Conservation (phyloP, 2,888 invertebrate species). For the Ptycholaimellus sp. region DNA sequence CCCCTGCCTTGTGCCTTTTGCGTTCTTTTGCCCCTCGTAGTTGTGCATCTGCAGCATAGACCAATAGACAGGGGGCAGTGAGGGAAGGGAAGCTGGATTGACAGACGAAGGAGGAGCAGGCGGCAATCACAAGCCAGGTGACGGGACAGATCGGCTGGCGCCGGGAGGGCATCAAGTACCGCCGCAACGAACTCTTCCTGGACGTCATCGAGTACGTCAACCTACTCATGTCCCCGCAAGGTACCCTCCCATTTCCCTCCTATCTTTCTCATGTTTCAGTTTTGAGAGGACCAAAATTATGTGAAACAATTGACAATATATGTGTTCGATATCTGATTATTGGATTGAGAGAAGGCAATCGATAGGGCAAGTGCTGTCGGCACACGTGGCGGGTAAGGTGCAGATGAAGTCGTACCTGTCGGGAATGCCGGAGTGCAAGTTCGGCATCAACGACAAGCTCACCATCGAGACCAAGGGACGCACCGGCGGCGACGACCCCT, state of each 20-base stretch:
- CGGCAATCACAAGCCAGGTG: constrained; percentile 88
- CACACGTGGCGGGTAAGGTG: constrained; percentile 95
- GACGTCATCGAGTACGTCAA: constrained; percentile 98
- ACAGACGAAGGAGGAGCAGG: constrained; percentile 94
- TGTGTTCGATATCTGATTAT: too few relatives aligned
- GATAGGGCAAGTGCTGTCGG: constrained; percentile 76
- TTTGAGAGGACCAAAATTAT: constrained; percentile 1
- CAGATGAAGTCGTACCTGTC: constrained; percentile 98
- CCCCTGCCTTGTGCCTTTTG: too few relatives aligned
- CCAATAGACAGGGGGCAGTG: too few relatives aligned
- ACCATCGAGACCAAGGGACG: constrained; percentile 61
- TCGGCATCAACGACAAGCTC: constrained; percentile 94
- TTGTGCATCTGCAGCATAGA: too few relatives aligned
- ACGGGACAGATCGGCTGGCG: constrained; percentile 66
- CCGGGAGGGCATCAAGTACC: constrained; percentile 92
- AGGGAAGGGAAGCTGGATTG: too few relatives aligned
- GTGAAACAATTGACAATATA: too few relatives aligned
- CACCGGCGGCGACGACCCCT: constrained; percentile 42
- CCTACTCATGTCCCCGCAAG: constrained; percentile 95
- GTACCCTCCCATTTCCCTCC: constrained; percentile 29
- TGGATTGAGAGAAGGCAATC: not conserved
- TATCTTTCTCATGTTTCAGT: not conserved
- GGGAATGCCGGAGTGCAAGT: constrained; percentile 99
- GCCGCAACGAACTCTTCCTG: constrained; percentile 87
- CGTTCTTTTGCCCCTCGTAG: too few relatives aligned